These are phyloP conservation scores for Macrobrachium rosenbergii DNA, from an alignment of 1,140 invertebrate genomes.

Conservation along the genomic window DNA sequence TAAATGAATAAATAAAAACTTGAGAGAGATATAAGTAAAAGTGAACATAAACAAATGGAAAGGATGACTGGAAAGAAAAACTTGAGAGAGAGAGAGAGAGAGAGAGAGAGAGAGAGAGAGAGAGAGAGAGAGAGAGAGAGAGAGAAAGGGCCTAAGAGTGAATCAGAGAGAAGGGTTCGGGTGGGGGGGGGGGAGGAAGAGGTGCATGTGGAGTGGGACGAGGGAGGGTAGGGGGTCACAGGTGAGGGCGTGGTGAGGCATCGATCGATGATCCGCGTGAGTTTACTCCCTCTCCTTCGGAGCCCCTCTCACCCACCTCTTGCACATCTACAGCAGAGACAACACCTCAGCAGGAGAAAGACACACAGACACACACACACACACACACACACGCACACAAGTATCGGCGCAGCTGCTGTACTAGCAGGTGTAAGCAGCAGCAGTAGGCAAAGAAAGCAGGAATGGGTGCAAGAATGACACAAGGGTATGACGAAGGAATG, in stretches of 20 bases:
- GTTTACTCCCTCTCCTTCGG: background rate
- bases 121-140: background rate
- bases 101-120: background rate
- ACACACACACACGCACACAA: too few relatives aligned
- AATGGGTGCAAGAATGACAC: too few relatives aligned
- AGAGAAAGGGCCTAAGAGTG: background rate
- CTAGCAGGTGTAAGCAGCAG: too few relatives aligned
- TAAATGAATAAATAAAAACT: background rate
- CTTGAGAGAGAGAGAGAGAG: slow-evolving; percentile 12
- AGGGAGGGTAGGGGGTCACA: slow-evolving; percentile 10
- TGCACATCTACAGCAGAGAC: background rate
- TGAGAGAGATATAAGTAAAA: slow-evolving; percentile 8
- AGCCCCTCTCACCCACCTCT: slow-evolving; percentile 8
- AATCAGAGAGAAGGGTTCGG: background rate
- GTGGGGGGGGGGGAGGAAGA: background rate
- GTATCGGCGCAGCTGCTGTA: too few relatives aligned
- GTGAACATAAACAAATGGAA: background rate
- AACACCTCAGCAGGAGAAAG: background rate
- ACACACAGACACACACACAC: background rate
- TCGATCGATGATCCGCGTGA: slow-evolving; percentile 10
- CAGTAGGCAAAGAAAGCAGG: too few relatives aligned
- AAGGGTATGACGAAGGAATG: too few relatives aligned
- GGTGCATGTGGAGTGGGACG: background rate
- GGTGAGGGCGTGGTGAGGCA: slow-evolving; percentile 35
- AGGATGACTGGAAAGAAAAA: background rate